Conservation (phyloP, 1,140 invertebrate genomes). For the Brachionus asplanchnoidis region DNA sequence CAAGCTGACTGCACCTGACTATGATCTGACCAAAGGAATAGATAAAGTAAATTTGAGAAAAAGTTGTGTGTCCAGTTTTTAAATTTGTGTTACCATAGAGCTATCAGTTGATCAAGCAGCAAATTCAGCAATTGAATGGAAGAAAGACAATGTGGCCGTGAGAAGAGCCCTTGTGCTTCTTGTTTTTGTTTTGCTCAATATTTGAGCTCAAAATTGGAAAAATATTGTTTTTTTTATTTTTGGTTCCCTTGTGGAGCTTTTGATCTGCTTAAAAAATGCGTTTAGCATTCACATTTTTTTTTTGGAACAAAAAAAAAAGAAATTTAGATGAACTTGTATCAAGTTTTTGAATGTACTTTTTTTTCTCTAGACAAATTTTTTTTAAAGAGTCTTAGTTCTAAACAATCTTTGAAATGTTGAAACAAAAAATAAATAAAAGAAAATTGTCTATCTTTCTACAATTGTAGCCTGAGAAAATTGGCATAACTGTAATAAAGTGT, state of each 20-base stretch:
- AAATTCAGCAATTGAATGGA: slow-evolving; percentile 7
- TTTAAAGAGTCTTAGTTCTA: not conserved
- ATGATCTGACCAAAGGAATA: slow-evolving; percentile 34
- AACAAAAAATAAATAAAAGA: not conserved
- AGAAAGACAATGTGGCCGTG: not conserved
- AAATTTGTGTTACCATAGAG: not conserved
- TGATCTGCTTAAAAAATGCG: not conserved
- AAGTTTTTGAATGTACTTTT: not conserved
- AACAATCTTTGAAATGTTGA: not conserved
- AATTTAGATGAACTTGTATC: not conserved
- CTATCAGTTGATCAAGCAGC: not conserved
- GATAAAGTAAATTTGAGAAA: slow-evolving; percentile 3
- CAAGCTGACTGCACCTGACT: not conserved
- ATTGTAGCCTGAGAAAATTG: not conserved
- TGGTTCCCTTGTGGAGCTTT: not conserved
- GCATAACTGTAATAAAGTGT: not conserved
- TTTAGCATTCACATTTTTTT: not conserved
- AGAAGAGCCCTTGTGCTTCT: not conserved
- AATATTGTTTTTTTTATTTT: not conserved
- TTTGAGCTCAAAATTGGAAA: not conserved
- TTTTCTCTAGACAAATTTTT: not conserved
- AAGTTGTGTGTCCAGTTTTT: not conserved
- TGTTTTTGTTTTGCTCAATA: not conserved
- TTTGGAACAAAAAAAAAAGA: not conserved
- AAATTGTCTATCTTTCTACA: not conserved